phyloP scores from a whole-genome alignment of 2,888 invertebrate genomes.

The Stegana nigrithorax region DNA sequence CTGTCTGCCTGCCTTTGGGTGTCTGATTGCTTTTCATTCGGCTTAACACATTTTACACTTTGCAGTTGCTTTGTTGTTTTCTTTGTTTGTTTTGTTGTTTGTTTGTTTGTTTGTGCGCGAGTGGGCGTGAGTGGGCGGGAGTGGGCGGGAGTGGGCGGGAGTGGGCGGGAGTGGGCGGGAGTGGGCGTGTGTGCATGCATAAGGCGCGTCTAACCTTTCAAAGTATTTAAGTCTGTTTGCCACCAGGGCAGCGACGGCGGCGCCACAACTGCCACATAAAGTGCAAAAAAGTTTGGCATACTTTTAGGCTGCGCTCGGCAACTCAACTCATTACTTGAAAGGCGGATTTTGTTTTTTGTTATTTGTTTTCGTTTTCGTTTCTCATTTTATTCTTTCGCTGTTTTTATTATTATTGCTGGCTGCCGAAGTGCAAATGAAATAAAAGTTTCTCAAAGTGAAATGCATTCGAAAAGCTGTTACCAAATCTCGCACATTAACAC shows the following conservation, averaged over 20 bases:
- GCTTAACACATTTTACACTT: conserved; percentile 61
- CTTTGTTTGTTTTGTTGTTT: no score
- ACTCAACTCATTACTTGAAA: no score
- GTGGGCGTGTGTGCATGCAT: no score
- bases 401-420: background rate
- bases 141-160: no score
- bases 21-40: conserved; percentile 41
- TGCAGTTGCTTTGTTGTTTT: no score
- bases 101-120: no score
- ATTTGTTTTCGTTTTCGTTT: no score
- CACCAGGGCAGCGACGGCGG: conserved; percentile 19
- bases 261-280: conserved; percentile 26
- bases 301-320: conserved; percentile 40
- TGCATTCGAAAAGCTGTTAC: conserved; percentile 29
- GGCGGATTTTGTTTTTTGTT: no score
- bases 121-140: no score
- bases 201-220: no score
- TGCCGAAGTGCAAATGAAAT: background rate
- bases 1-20: background rate
- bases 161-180: no score
- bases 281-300: conserved; percentile 32
- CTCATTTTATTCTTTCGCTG: background rate
- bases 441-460: conserved; percentile 20
- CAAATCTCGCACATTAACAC: conserved; percentile 55
- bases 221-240: conserved; percentile 7